A percentile compares a stretch with the other conserved stretches of the same genome.
These are phyloP conservation scores for Neocrepidodera transversa DNA, from an alignment of 2,888 invertebrate genomes.

Conservation along the genomic window DNA sequence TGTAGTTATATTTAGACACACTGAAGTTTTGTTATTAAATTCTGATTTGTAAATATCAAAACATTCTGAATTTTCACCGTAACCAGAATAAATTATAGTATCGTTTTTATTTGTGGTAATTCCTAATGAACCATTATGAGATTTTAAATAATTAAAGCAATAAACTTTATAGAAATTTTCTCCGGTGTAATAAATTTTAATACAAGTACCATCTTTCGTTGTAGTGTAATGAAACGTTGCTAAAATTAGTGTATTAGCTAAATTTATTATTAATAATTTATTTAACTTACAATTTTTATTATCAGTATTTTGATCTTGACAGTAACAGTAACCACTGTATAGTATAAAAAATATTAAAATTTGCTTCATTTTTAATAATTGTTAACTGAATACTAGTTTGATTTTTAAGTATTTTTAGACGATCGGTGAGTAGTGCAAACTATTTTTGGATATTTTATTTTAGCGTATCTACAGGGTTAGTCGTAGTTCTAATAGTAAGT, in stretches of 20 bases:
- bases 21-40: neutral
- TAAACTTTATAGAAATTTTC: constrained; percentile 15
- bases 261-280: no score
- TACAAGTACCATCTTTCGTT: constrained; percentile 5
- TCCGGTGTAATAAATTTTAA: constrained; percentile 17
- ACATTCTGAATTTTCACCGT: constrained; percentile 15
- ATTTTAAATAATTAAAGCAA: constrained; percentile 9
- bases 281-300: no score
- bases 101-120: constrained; percentile 12
- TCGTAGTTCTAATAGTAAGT: no score
- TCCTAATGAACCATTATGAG: neutral
- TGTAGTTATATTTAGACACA: neutral
- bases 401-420: no score
- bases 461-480: no score
- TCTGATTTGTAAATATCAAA: constrained; percentile 9
- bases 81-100: constrained; percentile 6
- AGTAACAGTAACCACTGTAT: no score
- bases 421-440: no score
- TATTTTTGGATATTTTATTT: no score
- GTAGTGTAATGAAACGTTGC: constrained; percentile 11
- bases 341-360: no score
- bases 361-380: no score
- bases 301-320: no score
- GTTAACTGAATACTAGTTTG: no score
- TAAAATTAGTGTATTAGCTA: constrained; percentile 9